Evolutionary conservation across 2,888 invertebrate genomes (phyloP).

Genomic region (Allygus modestus): DNA sequence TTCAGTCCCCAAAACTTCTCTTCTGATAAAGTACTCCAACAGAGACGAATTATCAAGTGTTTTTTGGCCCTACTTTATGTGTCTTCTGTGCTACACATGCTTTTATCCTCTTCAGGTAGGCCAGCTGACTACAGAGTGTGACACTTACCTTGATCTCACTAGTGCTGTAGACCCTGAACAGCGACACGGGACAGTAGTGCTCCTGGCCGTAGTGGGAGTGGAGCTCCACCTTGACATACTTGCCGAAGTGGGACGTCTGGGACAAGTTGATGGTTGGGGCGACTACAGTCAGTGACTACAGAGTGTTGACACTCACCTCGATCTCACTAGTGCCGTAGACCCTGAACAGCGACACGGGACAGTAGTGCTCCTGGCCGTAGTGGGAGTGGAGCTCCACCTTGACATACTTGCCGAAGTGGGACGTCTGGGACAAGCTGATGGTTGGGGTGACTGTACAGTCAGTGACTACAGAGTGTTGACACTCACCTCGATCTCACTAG

Average conservation of each 20-base stretch:
- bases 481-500: conserved; percentile 96
- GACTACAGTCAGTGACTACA: too few relatives aligned
- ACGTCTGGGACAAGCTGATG: conserved; percentile 87
- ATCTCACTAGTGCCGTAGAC: conserved; percentile 96
- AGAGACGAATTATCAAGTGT: too few relatives aligned
- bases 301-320: conserved; percentile 83
- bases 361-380: conserved; percentile 98
- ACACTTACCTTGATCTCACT: conserved; percentile 90
- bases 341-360: conserved; percentile 96
- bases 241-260: conserved; percentile 77
- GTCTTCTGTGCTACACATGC: too few relatives aligned
- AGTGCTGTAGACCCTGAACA: conserved; percentile 95
- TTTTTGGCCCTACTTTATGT: too few relatives aligned
- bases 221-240: conserved; percentile 80
- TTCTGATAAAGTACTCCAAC: too few relatives aligned
- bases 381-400: conserved; percentile 90
- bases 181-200: conserved; percentile 98
- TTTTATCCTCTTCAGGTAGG: too few relatives aligned
- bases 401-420: conserved; percentile 71
- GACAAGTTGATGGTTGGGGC: conserved; percentile 87
- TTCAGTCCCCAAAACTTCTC: too few relatives aligned
- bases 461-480: too few relatives aligned
- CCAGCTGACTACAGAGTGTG: too few relatives aligned
- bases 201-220: conserved; percentile 97
- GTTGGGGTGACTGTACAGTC: too few relatives aligned